Conservation (phyloP, 2,888 invertebrate genomes). For the Bursaphelenchus okinawaensis region DNA sequence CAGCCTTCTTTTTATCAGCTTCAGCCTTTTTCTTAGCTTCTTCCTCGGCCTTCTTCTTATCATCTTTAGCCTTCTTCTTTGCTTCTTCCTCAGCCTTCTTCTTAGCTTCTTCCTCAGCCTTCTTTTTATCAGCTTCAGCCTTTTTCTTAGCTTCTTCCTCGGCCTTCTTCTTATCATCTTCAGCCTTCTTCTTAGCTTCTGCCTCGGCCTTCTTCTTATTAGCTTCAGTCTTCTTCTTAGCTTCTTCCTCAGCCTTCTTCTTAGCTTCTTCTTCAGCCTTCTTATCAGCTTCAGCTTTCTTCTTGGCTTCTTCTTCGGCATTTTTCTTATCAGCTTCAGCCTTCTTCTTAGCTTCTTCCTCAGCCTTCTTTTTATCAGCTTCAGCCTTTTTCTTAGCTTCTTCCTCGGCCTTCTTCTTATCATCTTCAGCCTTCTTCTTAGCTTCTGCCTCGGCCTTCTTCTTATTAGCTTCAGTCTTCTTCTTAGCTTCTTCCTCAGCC, state of each 20-base stretch:
- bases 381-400: neutral
- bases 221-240: constrained; percentile 21
- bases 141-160: constrained; percentile 15
- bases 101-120: constrained; percentile 11
- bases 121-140: constrained; percentile 14
- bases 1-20: neutral
- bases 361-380: neutral
- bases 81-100: constrained; percentile 15
- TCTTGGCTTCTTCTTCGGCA: constrained; percentile 6
- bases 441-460: constrained; percentile 2
- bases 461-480: constrained; percentile 11
- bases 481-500: constrained; percentile 11
- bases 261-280: constrained; percentile 7
- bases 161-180: constrained; percentile 9
- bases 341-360: neutral
- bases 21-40: too few relatives aligned
- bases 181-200: constrained; percentile 12
- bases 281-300: neutral
- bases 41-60: constrained; percentile 11
- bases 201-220: constrained; percentile 19
- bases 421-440: too few relatives aligned
- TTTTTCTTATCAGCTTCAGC: neutral
- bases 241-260: constrained; percentile 12
- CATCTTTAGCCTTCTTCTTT: constrained; percentile 12
- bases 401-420: constrained; percentile 1